phyloP scores from a whole-genome alignment of 2,888 invertebrate genomes.

The Slavum lentiscoides region DNA sequence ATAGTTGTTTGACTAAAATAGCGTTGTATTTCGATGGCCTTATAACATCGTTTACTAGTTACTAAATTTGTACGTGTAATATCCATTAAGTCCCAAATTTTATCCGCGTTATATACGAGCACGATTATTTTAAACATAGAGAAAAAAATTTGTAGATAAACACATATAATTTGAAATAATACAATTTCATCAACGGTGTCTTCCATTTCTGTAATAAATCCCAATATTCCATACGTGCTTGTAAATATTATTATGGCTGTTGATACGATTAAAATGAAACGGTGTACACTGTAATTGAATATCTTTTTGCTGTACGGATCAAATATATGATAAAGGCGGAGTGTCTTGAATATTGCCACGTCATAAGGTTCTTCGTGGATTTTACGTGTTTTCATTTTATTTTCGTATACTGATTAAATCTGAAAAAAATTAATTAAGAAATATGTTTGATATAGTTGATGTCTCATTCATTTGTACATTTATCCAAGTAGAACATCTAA shows the following conservation, averaged over 20 bases:
- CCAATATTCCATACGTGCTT: too few species aligned
- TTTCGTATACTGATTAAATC: too few species aligned
- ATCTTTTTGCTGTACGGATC: background rate
- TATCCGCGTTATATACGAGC: background rate
- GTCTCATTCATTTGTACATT: too few species aligned
- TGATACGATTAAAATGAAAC: background rate
- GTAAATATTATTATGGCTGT: too few species aligned
- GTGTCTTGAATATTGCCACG: background rate
- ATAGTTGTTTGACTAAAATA: too few species aligned
- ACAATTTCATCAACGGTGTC: background rate
- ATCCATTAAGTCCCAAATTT: background rate
- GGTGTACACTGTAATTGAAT: background rate
- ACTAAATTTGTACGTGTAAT: background rate
- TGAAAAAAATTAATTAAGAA: too few species aligned
- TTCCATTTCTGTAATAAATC: background rate
- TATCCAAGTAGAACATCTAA: too few species aligned
- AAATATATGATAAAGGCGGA: background rate
- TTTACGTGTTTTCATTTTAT: too few species aligned
- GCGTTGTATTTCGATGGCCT: too few species aligned
- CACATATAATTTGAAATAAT: background rate
- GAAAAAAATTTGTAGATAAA: background rate
- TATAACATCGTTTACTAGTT: background rate
- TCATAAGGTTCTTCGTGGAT: background rate
- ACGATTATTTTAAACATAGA: background rate
- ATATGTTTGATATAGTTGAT: too few species aligned